Percentiles rank a stretch among this genome's conserved stretches.
These are phyloP conservation scores for Caenorhabditis auriculariae DNA, from an alignment of 2,888 invertebrate genomes.

Conservation along the genomic window DNA sequence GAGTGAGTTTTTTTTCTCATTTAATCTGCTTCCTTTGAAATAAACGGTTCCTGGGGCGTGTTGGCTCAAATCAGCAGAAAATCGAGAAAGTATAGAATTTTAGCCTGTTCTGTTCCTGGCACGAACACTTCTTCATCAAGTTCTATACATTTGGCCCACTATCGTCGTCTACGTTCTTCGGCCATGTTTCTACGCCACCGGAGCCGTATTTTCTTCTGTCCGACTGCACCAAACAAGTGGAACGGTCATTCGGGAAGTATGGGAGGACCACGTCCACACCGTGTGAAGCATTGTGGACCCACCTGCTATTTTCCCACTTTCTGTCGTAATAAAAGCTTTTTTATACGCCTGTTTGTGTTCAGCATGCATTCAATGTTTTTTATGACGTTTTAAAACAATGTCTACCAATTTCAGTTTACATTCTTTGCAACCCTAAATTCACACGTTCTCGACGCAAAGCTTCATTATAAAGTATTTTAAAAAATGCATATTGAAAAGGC, in stretches of 20 bases:
- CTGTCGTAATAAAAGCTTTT: too few relatives aligned
- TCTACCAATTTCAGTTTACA: too few relatives aligned
- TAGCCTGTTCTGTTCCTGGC: slow-evolving; percentile 26
- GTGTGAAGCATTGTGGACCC: neutral
- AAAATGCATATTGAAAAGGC: too few relatives aligned
- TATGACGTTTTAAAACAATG: too few relatives aligned
- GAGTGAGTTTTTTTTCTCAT: slow-evolving; percentile 9
- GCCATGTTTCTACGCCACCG: slow-evolving; percentile 31
- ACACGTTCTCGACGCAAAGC: too few relatives aligned
- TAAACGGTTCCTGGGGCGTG: neutral
- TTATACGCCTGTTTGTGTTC: too few relatives aligned
- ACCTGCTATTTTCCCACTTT: too few relatives aligned
- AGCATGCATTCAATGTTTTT: too few relatives aligned
- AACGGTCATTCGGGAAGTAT: slow-evolving; percentile 22
- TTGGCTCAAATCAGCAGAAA: neutral
- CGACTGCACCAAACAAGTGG: slow-evolving; percentile 30
- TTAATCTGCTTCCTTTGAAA: neutral
- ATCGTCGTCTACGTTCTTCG: slow-evolving; percentile 30
- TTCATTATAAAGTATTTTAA: too few relatives aligned
- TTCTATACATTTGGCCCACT: slow-evolving; percentile 28
- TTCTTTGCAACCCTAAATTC: too few relatives aligned
- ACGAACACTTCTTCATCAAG: slow-evolving; percentile 22
- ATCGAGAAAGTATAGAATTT: neutral
- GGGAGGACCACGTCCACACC: slow-evolving; percentile 11
- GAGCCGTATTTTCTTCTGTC: slow-evolving; percentile 31